phyloP scores from a whole-genome alignment of 2,797 vertebrate species.

The Hybognathus amarus region DNA sequence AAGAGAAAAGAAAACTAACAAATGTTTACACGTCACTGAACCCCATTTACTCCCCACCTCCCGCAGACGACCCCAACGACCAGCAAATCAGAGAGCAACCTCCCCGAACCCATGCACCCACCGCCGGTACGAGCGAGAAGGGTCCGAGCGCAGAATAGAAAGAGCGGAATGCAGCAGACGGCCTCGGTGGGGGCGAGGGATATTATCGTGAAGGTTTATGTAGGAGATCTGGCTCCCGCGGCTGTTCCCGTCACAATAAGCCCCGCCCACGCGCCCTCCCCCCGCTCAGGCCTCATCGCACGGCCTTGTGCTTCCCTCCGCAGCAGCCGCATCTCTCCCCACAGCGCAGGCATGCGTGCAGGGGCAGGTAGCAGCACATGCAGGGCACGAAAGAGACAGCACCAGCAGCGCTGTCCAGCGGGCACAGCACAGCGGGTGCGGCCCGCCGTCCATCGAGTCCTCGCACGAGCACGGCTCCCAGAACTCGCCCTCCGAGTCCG shows the following conservation, averaged over 20 bases:
- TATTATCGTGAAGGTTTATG: conserved; percentile 51
- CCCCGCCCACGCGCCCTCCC: conserved; percentile 32
- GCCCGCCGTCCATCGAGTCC: conserved; percentile 78
- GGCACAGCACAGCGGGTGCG: conserved; percentile 87
- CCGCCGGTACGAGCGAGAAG: conserved; percentile 69
- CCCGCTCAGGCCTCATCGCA: conserved; percentile 82
- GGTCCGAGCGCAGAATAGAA: conserved; percentile 73
- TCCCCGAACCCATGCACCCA: conserved; percentile 59
- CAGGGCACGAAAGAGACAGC: conserved; percentile 90
- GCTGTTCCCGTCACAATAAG: conserved; percentile 31
- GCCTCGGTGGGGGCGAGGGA: conserved; percentile 60
- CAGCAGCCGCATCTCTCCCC: conserved; percentile 90
- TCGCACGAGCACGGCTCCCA: conserved; percentile 95
- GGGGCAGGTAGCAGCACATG: conserved; percentile 94
- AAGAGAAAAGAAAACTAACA: conserved; percentile 65
- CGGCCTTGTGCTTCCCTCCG: conserved; percentile 91
- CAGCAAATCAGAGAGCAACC: conserved; percentile 57
- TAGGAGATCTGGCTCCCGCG: conserved; percentile 29
- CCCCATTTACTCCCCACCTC: conserved; percentile 56
- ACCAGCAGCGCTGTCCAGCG: conserved; percentile 91
- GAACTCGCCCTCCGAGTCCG: conserved; percentile 94
- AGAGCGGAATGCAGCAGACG: conserved; percentile 76
- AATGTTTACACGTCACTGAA: conserved; percentile 76
- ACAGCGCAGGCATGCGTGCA: conserved; percentile 89
- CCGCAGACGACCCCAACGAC: conserved; percentile 40